These are phyloP conservation scores for Tipula helvola DNA, from an alignment of 2,888 invertebrate genomes.

Conservation along the genomic window DNA sequence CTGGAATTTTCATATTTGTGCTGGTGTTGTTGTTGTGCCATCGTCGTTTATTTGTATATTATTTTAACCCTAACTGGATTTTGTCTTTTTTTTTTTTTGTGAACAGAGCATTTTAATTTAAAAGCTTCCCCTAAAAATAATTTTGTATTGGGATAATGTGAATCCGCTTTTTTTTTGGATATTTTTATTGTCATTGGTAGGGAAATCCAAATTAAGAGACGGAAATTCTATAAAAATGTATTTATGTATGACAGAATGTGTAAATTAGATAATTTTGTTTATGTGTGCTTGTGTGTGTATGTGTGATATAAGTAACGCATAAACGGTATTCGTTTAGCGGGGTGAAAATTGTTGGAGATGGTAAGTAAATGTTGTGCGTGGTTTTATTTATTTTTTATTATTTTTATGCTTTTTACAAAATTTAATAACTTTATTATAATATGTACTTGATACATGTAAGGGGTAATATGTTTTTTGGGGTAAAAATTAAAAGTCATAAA, in stretches of 20 bases:
- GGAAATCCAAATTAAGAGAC: background rate
- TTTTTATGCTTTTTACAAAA: background rate
- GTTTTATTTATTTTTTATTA: background rate
- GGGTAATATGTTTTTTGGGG: background rate
- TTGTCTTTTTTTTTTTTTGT: background rate
- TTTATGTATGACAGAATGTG: background rate
- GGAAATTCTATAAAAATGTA: background rate
- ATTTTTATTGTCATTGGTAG: background rate
- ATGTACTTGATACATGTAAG: background rate
- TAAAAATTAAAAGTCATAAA: background rate
- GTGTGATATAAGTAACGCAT: background rate
- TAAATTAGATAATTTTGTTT: background rate
- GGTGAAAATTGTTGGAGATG: background rate
- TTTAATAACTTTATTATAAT: background rate
- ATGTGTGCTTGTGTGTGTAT: background rate
- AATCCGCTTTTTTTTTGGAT: background rate
- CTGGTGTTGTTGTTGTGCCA: background rate
- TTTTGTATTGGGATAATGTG: background rate
- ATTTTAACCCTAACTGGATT: conserved; percentile 4
- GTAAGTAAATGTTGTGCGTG: background rate
- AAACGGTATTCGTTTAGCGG: background rate
- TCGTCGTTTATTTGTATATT: background rate
- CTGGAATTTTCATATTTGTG: background rate
- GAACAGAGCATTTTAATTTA: background rate
- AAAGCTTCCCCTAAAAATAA: background rate